These are phyloP conservation scores for Notechis scutatus DNA, from an alignment of 2,113 vertebrate genomes.

Conservation along the genomic window DNA sequence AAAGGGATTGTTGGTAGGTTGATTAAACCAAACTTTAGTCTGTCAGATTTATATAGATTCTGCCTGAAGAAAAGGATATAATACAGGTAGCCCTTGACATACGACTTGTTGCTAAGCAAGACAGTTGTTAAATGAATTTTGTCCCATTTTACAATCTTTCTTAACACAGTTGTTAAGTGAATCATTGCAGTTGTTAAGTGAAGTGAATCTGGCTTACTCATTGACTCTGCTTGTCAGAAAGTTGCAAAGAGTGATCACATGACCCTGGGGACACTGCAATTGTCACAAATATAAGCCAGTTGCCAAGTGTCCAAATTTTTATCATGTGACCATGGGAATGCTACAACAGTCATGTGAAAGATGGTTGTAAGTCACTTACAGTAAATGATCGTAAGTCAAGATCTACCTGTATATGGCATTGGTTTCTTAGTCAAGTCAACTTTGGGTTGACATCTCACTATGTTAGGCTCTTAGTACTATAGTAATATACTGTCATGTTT, in stretches of 20 bases:
- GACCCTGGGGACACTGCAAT: too few species aligned
- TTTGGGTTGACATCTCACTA: neutral
- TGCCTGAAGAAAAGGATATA: neutral
- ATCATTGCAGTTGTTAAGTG: too few species aligned
- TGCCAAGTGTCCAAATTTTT: neutral
- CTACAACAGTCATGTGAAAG: neutral
- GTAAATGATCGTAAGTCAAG: neutral
- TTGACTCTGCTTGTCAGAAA: neutral
- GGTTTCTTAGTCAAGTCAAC: neutral
- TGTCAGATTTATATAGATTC: neutral
- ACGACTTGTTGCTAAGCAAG: neutral
- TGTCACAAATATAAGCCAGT: neutral
- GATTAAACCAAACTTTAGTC: neutral
- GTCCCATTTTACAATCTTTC: too few species aligned
- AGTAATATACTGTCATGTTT: neutral
- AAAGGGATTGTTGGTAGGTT: neutral
- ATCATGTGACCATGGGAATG: neutral
- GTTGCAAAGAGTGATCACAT: too few species aligned
- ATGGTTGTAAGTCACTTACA: neutral
- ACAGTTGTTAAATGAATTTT: neutral
- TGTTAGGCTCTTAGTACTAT: neutral
- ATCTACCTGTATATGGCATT: neutral
- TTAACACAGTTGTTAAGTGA: too few species aligned
- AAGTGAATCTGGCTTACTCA: neutral
- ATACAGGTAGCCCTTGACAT: neutral